Conservation (phyloP, 2,113 vertebrate genomes). For the Thryonomys swinderianus region DNA sequence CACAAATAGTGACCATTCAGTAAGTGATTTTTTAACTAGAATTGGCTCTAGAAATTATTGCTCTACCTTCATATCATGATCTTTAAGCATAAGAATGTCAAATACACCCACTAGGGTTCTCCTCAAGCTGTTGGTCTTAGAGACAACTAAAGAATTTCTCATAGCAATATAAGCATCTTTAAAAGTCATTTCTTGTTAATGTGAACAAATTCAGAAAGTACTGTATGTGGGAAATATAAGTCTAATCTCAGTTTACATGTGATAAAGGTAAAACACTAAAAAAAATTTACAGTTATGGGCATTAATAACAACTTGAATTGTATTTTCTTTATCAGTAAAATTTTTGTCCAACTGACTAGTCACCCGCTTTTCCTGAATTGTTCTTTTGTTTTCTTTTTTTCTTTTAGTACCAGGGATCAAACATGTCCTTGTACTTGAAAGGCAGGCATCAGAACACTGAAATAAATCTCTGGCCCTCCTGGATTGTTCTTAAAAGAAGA, state of each 20-base stretch:
- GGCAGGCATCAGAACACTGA: too few relatives aligned
- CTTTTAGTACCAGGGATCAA: too few relatives aligned
- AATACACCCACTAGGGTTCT: not conserved
- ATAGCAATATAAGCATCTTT: not conserved
- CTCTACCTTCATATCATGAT: not conserved
- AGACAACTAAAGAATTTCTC: not conserved
- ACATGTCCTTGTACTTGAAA: too few relatives aligned
- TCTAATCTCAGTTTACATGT: not conserved
- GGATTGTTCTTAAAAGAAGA: conserved; percentile 37
- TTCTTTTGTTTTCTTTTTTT: not conserved
- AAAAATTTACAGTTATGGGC: not conserved
- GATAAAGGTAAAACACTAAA: not conserved
- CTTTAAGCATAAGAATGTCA: not conserved
- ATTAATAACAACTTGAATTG: not conserved
- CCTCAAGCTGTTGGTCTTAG: not conserved
- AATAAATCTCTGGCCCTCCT: too few relatives aligned
- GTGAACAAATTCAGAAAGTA: conserved; percentile 17
- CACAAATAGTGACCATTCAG: not conserved
- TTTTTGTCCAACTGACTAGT: not conserved
- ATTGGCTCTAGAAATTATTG: not conserved
- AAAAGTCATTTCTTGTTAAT: not conserved
- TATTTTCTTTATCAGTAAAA: conserved; percentile 1
- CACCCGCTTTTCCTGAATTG: not conserved
- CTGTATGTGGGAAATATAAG: not conserved
- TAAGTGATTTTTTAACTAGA: not conserved